Conservation (phyloP, 2,888 invertebrate species). For the Bedellia somnulentella region DNA sequence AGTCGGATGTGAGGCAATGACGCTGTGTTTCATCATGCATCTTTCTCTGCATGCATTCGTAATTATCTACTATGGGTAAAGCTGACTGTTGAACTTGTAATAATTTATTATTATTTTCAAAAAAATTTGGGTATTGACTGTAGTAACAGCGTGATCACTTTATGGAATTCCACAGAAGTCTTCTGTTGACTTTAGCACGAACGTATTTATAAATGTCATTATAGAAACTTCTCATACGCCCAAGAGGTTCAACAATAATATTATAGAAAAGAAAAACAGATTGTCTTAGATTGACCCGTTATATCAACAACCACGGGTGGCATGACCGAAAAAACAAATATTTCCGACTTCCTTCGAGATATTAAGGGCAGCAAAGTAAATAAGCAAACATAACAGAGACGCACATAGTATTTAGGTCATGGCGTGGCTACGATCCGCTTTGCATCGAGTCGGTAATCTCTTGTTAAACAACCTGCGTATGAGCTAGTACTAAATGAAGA, state of each 20-base stretch:
- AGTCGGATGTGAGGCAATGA: slow-evolving; percentile 19
- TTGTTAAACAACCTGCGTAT: background rate
- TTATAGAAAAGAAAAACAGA: no score
- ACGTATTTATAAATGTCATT: no score
- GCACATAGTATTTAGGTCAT: slow-evolving; percentile 24
- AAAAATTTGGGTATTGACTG: no score
- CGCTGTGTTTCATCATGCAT: slow-evolving; percentile 9
- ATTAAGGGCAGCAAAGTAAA: slow-evolving; percentile 3
- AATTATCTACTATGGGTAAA: no score
- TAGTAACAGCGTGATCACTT: no score
- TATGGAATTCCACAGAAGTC: no score
- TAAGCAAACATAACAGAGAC: slow-evolving; percentile 5
- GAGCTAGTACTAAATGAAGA: background rate
- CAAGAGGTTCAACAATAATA: no score
- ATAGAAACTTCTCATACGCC: no score
- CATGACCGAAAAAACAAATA: slow-evolving; percentile 1
- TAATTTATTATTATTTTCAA: no score
- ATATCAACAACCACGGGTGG: slow-evolving; percentile 1
- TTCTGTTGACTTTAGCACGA: no score
- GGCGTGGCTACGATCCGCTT: slow-evolving; percentile 17
- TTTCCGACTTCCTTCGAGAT: slow-evolving; percentile 2
- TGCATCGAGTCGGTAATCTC: slow-evolving; percentile 1
- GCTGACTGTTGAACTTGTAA: no score
- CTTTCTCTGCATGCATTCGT: no score
- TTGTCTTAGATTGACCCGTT: slow-evolving; percentile 1